Base-by-base conservation (phyloP, 2,113 vertebrate genomes). In the Hyla sarda region DNA sequence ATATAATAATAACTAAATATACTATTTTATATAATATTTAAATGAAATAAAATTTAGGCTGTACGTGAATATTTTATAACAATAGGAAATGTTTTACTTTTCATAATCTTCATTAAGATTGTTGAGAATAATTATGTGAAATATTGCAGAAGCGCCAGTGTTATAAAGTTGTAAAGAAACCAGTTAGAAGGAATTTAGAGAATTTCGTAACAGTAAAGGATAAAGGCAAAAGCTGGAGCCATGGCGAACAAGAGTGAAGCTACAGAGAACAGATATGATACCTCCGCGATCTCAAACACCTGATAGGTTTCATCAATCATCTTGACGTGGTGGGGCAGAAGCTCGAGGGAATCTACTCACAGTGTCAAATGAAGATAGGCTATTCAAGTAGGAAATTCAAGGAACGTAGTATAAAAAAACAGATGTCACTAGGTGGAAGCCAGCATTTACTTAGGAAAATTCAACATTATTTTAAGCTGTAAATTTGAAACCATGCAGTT, bases 311-410 rank as follows among this genome's bases (percentile, higher is more conserved):
- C 94, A 95, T 94, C 95, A 96, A 92, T 95, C 94, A 78, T 93
- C 91, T 88, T 95, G 93, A 86, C 93, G 93, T 54, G 95, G 94
- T 81, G 95, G 94, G 88, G 94, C 95, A 56, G 95, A 95, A 89
- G 95, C 94, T 82, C 94, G 90, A 2, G 94, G 95, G 89, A 95
- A 96, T 91, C 94, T 94, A 92, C 92, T 95, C 90, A 94, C 90
- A 83, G 94, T 93, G 82, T 95, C 94, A 91, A 93, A 94, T 85
- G 94, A 90, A 71, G 93, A 93, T 89, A 94, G 87, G 91, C 94
- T 95, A 93, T 76, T 72, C 28, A 76, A 82, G 67, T 69, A 9
- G 84, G 47, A 89, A 91, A 85, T 60, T 81, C 78, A 77, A 30
- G 74, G 25, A 74, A 77, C 56, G 34, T 80, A 23, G 73, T 83